Percentiles rank a stretch among this genome's conserved stretches.
phyloP scores from a whole-genome alignment of 2,888 invertebrate species.

The Pharmacophagus antenor region DNA sequence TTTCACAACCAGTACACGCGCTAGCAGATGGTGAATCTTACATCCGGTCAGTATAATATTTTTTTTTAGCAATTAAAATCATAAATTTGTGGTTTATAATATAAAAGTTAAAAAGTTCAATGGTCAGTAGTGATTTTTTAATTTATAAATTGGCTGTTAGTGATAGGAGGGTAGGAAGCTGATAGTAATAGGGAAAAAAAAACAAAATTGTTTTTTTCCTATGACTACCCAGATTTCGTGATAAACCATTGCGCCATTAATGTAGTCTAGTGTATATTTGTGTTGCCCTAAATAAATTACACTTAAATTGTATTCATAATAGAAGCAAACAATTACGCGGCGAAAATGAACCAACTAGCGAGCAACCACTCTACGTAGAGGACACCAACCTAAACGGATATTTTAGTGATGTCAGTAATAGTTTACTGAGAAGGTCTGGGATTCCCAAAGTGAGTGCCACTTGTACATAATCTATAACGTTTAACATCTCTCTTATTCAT shows the following conservation, averaged over 20 bases:
- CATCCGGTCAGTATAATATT: constrained; percentile 45
- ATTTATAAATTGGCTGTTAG: too few species aligned
- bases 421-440: constrained; percentile 44
- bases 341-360: constrained; percentile 44
- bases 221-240: too few species aligned
- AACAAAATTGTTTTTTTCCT: too few species aligned
- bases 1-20: constrained; percentile 40
- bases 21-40: constrained; percentile 47
- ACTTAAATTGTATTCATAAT: constrained; percentile 28
- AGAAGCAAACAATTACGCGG: constrained; percentile 53
- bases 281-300: not conserved
- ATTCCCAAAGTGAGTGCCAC: constrained; percentile 47
- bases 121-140: too few species aligned
- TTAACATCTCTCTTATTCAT: too few species aligned
- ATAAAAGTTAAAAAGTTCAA: too few species aligned
- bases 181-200: too few species aligned
- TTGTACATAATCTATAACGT: not conserved
- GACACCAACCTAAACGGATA: constrained; percentile 58
- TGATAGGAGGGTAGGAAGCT: too few species aligned
- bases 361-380: constrained; percentile 52
- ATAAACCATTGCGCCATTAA: too few species aligned
- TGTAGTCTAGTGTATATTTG: not conserved
- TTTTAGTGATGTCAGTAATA: constrained; percentile 69
- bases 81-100: not conserved
- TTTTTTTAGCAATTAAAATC: not conserved